Percentiles rank a stretch among this genome's conserved stretches.
These are phyloP conservation scores for Antheraea assamensis DNA, from an alignment of 2,888 invertebrate species.

Conservation along the genomic window DNA sequence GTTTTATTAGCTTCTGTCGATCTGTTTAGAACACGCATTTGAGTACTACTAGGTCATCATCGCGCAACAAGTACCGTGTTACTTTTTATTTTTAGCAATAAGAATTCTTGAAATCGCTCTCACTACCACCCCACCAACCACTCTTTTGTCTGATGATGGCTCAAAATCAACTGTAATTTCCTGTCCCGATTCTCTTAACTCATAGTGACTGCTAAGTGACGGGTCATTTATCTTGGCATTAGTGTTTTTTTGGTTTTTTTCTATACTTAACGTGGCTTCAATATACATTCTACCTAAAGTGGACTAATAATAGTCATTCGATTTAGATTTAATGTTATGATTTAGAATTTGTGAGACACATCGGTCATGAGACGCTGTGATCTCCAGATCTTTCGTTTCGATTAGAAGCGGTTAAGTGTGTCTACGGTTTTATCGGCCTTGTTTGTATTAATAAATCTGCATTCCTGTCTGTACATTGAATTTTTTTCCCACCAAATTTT, in stretches of 20 bases:
- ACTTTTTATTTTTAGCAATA: conserved; percentile 47
- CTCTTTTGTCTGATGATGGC: conserved; percentile 58
- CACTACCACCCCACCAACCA: no score
- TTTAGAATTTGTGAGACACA: conserved; percentile 12
- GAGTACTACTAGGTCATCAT: conserved; percentile 43
- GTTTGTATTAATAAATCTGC: no score
- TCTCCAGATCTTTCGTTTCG: background rate
- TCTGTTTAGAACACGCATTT: conserved; percentile 35
- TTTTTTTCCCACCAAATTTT: no score
- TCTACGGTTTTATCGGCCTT: no score
- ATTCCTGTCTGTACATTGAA: no score
- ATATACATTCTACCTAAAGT: conserved; percentile 11
- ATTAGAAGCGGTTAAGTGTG: conserved; percentile 1
- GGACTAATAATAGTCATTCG: conserved; percentile 15
- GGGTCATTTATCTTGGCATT: conserved; percentile 48
- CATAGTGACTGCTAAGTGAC: conserved; percentile 43
- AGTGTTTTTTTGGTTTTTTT: conserved; percentile 23
- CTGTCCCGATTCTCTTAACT: conserved; percentile 53
- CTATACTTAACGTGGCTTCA: background rate
- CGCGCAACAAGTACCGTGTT: conserved; percentile 46
- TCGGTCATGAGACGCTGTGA: conserved; percentile 3
- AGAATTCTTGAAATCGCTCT: conserved; percentile 56
- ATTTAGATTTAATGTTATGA: conserved; percentile 17
- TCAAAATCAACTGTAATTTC: conserved; percentile 59
- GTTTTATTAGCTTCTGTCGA: conserved; percentile 17